Evolutionary conservation across 2,888 invertebrate genomes (phyloP).

Genomic region (Matsumyia berberina): DNA sequence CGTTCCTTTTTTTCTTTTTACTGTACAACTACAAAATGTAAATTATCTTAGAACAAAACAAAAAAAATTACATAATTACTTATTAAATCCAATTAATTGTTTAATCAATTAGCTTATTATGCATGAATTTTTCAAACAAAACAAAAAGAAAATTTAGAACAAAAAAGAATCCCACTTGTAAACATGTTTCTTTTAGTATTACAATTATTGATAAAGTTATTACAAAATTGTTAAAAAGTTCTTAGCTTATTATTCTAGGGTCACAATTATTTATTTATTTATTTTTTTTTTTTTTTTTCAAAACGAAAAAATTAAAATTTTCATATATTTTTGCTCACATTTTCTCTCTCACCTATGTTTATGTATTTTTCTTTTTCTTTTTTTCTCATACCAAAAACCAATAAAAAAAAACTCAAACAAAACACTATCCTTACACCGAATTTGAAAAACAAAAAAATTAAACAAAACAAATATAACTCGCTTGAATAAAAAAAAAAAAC

Average conservation of each 20-base stretch:
- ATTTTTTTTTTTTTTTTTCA: conserved; percentile 27
- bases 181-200: conserved; percentile 63
- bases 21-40: conserved; percentile 56
- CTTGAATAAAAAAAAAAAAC: conserved; percentile 40
- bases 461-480: conserved; percentile 36
- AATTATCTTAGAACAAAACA: conserved; percentile 40
- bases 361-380: conserved; percentile 81
- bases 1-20: conserved; percentile 46
- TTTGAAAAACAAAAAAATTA: conserved; percentile 56
- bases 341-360: conserved; percentile 72
- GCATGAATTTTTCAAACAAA: conserved; percentile 63
- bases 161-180: conserved; percentile 67
- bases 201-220: conserved; percentile 50
- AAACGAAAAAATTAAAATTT: conserved; percentile 40
- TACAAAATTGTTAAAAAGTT: conserved; percentile 62
- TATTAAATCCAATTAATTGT: conserved; percentile 67
- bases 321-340: conserved; percentile 71
- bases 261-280: conserved; percentile 48
- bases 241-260: conserved; percentile 72
- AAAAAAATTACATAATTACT: conserved; percentile 41
- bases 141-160: conserved; percentile 51
- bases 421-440: conserved; percentile 64
- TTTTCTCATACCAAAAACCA: conserved; percentile 78
- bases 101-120: conserved; percentile 70
- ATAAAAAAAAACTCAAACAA: conserved; percentile 50